These are phyloP conservation scores for Synanceia verrucosa DNA, from an alignment of 2,797 vertebrate genomes.

Conservation along the genomic window DNA sequence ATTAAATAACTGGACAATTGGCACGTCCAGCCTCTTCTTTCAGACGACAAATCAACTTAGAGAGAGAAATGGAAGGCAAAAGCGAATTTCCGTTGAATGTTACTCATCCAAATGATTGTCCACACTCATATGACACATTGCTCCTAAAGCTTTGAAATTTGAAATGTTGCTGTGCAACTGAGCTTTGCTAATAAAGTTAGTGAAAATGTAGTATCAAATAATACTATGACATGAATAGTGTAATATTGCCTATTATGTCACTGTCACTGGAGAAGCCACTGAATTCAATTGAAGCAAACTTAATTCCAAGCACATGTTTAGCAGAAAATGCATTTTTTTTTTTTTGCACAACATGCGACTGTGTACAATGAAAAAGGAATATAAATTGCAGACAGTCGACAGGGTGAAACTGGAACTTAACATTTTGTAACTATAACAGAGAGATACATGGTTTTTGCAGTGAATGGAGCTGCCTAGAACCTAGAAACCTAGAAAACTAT, in stretches of 20 bases:
- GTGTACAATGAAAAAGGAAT: background rate
- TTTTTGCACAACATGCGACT: background rate
- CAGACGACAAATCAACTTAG: slow-evolving; percentile 4
- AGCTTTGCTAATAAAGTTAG: background rate
- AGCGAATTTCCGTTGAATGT: slow-evolving; percentile 3
- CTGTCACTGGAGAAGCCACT: background rate
- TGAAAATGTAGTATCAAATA: too few species aligned
- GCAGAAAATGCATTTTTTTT: background rate
- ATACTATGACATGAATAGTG: too few species aligned
- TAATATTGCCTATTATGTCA: background rate
- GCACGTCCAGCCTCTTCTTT: background rate
- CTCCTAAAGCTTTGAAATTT: background rate
- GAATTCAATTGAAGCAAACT: background rate
- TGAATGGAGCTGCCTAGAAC: background rate
- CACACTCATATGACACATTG: background rate
- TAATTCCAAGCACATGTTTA: background rate
- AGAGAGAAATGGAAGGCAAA: background rate
- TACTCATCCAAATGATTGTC: background rate
- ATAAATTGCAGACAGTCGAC: background rate
- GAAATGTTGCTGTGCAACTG: background rate
- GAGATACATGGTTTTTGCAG: too few species aligned
- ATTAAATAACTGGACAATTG: slow-evolving; percentile 5
- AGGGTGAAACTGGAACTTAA: background rate
- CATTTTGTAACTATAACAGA: background rate
- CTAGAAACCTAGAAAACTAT: slow-evolving; percentile 65